These are phyloP conservation scores for Drosophila funebris DNA, from an alignment of 1,140 invertebrate species.

Conservation along the genomic window DNA sequence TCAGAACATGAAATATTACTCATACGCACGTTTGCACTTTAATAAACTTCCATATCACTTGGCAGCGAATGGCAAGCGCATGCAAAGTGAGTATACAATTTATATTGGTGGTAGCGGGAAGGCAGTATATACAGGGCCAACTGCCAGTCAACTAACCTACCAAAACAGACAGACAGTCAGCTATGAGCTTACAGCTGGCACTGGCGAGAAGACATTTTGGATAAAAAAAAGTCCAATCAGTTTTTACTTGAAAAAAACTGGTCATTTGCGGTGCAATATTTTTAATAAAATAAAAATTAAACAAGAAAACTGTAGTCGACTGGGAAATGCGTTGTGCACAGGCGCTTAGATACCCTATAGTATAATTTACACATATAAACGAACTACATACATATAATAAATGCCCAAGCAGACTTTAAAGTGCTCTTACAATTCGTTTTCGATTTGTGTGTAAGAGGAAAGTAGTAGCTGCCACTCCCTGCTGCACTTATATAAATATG, in stretches of 20 bases:
- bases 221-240: constrained; percentile 25
- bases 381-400: too few relatives aligned
- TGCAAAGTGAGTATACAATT: constrained; percentile 36
- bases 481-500: too few relatives aligned
- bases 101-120: too few relatives aligned
- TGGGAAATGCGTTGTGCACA: too few relatives aligned
- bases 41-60: constrained; percentile 45
- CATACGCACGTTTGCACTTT: constrained; percentile 53
- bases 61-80: constrained; percentile 27
- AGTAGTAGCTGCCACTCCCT: too few relatives aligned
- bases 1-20: constrained; percentile 43
- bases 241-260: constrained; percentile 6
- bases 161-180: constrained; percentile 18
- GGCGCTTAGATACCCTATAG: too few relatives aligned
- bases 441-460: too few relatives aligned
- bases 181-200: constrained; percentile 7
- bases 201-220: constrained; percentile 3
- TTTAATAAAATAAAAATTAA: constrained; percentile 21
- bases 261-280: constrained; percentile 23
- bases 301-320: too few relatives aligned
- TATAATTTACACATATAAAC: too few relatives aligned
- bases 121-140: not conserved
- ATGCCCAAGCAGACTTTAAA: too few relatives aligned
- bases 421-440: too few relatives aligned
- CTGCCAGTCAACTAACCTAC: constrained; percentile 15